Evolutionary conservation across 2,888 invertebrate genomes (phyloP).

Genomic region (Rotaria macrura): DNA sequence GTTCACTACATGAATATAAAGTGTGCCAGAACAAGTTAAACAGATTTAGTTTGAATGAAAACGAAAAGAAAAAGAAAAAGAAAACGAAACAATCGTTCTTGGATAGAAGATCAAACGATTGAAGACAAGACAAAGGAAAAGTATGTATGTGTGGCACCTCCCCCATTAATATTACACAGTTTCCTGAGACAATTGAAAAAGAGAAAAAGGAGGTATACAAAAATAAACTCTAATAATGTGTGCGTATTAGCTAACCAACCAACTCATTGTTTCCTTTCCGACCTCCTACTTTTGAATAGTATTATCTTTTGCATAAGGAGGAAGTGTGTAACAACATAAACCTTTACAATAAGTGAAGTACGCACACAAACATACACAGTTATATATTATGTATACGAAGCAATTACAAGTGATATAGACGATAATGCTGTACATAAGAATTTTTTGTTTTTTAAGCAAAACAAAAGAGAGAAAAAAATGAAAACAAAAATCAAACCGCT

Average conservation of each 20-base stretch:
- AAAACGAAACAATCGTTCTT: background rate
- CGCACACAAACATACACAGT: background rate
- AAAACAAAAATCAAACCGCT: background rate
- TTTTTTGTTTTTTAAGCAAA: background rate
- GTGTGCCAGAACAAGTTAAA: constrained; percentile 2
- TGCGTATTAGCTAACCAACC: background rate
- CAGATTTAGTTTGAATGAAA: background rate
- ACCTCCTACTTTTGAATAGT: background rate
- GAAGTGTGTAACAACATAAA: background rate
- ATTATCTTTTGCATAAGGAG: background rate
- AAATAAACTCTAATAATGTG: background rate
- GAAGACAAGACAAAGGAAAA: background rate
- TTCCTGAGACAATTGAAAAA: background rate
- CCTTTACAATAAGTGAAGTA: background rate
- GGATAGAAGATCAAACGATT: background rate
- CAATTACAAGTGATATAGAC: background rate
- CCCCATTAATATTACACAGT: background rate
- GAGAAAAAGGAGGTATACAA: background rate
- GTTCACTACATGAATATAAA: constrained; percentile 7
- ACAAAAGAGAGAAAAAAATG: no score
- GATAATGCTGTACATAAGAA: background rate
- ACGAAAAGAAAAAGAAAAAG: background rate
- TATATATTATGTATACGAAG: constrained; percentile 8
- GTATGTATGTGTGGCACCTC: background rate
- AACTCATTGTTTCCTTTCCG: background rate